Evolutionary conservation across 2,797 vertebrate genomes (phyloP).

Genomic region (Fundulus diaphanus): DNA sequence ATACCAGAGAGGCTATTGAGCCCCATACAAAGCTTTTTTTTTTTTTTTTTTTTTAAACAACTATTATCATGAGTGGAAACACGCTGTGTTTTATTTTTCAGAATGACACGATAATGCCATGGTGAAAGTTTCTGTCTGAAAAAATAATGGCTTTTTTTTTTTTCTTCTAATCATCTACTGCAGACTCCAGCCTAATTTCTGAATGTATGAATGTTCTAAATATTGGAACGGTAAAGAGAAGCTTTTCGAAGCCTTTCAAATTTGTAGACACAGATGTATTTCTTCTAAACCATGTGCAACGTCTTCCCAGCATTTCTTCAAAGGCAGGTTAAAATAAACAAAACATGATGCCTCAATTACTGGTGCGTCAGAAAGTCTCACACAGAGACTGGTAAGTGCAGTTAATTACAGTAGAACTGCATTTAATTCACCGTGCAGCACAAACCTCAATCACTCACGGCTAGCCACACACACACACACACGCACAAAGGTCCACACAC

Average conservation of each 20-base stretch:
- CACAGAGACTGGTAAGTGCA: constrained; percentile 79
- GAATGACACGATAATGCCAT: constrained; percentile 59
- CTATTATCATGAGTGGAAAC: constrained; percentile 73
- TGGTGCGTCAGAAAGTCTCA: constrained; percentile 79
- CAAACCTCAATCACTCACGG: constrained; percentile 69
- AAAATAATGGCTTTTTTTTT: constrained; percentile 44
- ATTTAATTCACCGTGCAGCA: constrained; percentile 80
- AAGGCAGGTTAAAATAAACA: constrained; percentile 82
- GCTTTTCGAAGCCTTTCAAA: constrained; percentile 46
- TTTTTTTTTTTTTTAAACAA: no score
- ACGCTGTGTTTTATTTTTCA: constrained; percentile 65
- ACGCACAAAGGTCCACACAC: constrained; percentile 17
- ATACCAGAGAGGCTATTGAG: constrained; percentile 70
- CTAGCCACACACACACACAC: constrained; percentile 23
- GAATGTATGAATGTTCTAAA: constrained; percentile 40
- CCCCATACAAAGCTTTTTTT: constrained; percentile 54
- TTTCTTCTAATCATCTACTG: constrained; percentile 19
- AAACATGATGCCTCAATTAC: constrained; percentile 81
- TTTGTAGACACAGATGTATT: constrained; percentile 60
- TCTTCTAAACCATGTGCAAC: constrained; percentile 61
- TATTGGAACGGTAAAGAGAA: constrained; percentile 29
- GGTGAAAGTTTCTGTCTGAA: constrained; percentile 55
- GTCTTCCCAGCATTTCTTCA: constrained; percentile 73
- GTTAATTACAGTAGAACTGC: constrained; percentile 80
- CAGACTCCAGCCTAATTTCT: constrained; percentile 5